Percentiles rank a stretch among this genome's conserved stretches.
Evolutionary conservation across 1,140 invertebrate genomes (phyloP).

Genomic region (Trissolcus basalis): DNA sequence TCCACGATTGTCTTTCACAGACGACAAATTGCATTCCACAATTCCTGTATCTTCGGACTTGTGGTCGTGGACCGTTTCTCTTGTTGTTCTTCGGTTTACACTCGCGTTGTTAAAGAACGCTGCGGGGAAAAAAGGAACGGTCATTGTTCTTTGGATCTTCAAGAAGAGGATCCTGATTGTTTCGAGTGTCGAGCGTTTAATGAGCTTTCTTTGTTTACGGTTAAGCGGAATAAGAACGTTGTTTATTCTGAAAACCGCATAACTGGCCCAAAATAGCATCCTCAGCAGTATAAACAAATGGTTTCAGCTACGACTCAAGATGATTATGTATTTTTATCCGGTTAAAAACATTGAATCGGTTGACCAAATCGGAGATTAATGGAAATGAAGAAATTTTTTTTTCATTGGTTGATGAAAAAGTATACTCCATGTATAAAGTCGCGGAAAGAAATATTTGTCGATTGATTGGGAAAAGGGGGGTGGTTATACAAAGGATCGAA

Average conservation of each 20-base stretch:
- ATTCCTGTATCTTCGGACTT: constrained; percentile 54
- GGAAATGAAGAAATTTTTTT: too few relatives aligned
- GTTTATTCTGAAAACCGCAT: constrained; percentile 49
- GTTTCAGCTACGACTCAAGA: constrained; percentile 8
- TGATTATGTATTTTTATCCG: constrained; percentile 36
- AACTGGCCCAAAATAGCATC: constrained; percentile 31
- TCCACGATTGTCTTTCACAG: constrained; percentile 66
- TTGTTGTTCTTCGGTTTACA: constrained; percentile 52
- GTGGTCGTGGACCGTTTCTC: constrained; percentile 22
- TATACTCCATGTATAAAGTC: constrained; percentile 17
- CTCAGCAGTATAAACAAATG: constrained; percentile 8
- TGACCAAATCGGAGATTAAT: too few relatives aligned
- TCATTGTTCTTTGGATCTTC: constrained; percentile 57
- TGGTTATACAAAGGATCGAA: constrained; percentile 10
- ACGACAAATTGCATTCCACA: constrained; percentile 72
- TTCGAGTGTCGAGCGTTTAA: constrained; percentile 37
- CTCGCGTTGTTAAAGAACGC: constrained; percentile 32
- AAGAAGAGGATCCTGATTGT: constrained; percentile 50
- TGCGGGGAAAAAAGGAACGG: constrained; percentile 30
- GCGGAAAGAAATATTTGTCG: constrained; percentile 22
- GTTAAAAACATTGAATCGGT: too few relatives aligned
- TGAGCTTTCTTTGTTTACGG: constrained; percentile 47
- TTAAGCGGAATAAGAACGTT: constrained; percentile 31
- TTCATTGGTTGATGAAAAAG: too few relatives aligned
- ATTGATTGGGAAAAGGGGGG: constrained; percentile 1